Evolutionary conservation across 2,113 vertebrate species (phyloP), one percentile per base, ranked within the genome.

Genomic region (Ictalurus punctatus): DNA sequence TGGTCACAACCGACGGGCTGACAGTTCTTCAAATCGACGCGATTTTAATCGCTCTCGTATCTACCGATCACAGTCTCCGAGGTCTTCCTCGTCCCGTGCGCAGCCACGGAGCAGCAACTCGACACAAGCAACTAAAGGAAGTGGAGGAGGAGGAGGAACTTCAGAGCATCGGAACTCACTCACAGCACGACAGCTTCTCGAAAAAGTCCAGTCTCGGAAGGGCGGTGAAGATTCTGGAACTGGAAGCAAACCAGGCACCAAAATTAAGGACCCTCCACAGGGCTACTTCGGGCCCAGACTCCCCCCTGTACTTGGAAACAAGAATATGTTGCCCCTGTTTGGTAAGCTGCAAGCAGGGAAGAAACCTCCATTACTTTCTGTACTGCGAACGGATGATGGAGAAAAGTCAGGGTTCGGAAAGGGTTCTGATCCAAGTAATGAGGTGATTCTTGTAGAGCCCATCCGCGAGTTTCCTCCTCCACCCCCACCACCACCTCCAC

Each of bases 221-320:
- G 84, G 92, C 30, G 96, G 97, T 0, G 97, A 97, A 63, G 93
- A 96, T 92, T 92, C 94, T 81, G 61, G 92, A 13, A 91, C 95
- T 9, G 89, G 95, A 74, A 92, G 95, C 82, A 99, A 99, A 92
- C 93, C 96, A 44, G 98, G 97, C 23, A 92, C 95, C 86, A 99
- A 99, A 91, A 96, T 99, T 89, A 99, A 99, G 90, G 97, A 99
- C 90, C 99, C 98, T 58, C 99, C 99, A 13, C 97, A 97, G 93
- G 98, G 99, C 52, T 99, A 98, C 93, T 99, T 99, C 79, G 99
- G 99, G 65, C 99, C 99, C 0, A 99, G 98, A 91, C 96, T 99
- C 2, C 99, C 99, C 56, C 99, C 99, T 4, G 92, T 96, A 7
- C 94, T 98, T 34, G 98, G 97, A 91, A 98, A 90, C 94, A 99